Conservation (phyloP, 2,888 invertebrate genomes). For the Toxonevra muliebris region DNA sequence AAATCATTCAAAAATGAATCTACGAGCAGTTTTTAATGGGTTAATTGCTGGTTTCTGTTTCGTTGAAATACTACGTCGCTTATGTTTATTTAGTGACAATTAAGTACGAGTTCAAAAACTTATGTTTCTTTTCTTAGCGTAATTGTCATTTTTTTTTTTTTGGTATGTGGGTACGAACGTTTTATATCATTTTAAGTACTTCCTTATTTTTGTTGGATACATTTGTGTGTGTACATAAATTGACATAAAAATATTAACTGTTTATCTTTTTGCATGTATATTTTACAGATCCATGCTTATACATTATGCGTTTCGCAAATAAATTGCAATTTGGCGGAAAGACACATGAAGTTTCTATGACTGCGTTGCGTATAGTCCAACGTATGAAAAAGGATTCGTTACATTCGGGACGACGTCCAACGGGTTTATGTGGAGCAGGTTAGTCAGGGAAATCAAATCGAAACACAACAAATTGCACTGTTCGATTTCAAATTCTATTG, state of each 20-base stretch:
- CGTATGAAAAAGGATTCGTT: conserved; percentile 99
- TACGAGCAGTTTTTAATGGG: too few relatives aligned
- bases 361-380: conserved; percentile 91
- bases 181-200: too few relatives aligned
- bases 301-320: conserved; percentile 93
- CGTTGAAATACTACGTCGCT: too few relatives aligned
- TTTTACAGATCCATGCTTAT: conserved; percentile 88
- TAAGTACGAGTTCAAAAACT: too few relatives aligned
- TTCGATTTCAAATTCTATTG: not conserved
- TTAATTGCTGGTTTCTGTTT: too few relatives aligned
- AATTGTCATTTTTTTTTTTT: too few relatives aligned
- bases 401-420: conserved; percentile 94
- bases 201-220: conserved; percentile 12
- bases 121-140: too few relatives aligned
- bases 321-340: conserved; percentile 91
- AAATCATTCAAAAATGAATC: too few relatives aligned
- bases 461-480: not conserved
- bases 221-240: too few relatives aligned
- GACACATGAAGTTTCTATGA: conserved; percentile 94
- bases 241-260: not conserved
- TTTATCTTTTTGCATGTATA: conserved; percentile 9
- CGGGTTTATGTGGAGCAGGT: conserved; percentile 98
- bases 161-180: too few relatives aligned
- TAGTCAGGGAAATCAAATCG: too few relatives aligned
- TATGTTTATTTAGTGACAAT: too few relatives aligned